Evolutionary conservation across 2,797 vertebrate genomes (phyloP).

Genomic region (Anabacerthia variegaticeps): DNA sequence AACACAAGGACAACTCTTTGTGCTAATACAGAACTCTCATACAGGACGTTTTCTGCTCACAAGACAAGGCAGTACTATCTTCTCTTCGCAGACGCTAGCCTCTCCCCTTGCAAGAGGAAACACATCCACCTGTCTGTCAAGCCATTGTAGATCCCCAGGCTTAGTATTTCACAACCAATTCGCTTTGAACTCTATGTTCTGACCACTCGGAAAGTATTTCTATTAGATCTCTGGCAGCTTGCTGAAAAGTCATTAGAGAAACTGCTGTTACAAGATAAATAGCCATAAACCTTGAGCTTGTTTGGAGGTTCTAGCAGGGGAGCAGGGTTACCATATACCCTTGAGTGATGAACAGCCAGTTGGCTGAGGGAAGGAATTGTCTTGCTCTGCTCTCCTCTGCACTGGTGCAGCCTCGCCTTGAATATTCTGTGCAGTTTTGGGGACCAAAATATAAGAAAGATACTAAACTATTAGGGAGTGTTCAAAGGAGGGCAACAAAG

Average conservation of each 20-base stretch:
- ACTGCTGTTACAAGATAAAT: background rate
- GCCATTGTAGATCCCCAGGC: background rate
- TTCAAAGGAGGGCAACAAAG: background rate
- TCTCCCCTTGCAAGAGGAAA: background rate
- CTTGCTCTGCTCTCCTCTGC: background rate
- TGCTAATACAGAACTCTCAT: background rate
- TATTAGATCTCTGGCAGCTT: background rate
- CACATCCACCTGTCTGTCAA: background rate
- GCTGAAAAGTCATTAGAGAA: background rate
- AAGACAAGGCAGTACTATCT: background rate
- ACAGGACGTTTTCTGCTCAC: background rate
- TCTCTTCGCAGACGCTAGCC: background rate
- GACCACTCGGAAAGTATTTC: background rate
- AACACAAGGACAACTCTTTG: background rate
- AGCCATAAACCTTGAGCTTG: background rate
- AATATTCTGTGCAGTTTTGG: background rate
- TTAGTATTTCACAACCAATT: background rate
- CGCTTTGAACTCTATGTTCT: background rate
- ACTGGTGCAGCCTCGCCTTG: rapidly evolving
- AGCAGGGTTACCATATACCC: background rate
- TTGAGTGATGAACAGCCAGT: rapidly evolving
- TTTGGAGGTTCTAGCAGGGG: background rate
- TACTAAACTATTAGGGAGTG: too few relatives aligned
- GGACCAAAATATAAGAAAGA: background rate
- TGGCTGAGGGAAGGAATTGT: background rate